phyloP scores from a whole-genome alignment of 2,888 invertebrate species.

The Aethes cnicana region DNA sequence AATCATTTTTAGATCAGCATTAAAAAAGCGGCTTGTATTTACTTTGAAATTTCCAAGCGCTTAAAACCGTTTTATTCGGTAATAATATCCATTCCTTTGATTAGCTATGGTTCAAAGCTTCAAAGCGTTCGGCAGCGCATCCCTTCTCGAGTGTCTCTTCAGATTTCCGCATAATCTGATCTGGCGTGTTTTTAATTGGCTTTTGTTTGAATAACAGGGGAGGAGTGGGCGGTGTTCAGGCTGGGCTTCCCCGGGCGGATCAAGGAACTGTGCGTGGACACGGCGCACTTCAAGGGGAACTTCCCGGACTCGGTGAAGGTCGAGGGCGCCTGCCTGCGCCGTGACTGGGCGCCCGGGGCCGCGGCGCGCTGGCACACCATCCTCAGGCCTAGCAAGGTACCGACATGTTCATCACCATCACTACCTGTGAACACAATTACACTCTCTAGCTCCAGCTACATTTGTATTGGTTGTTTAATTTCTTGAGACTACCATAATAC shows the following conservation, averaged over 20 bases:
- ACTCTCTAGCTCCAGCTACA: too few relatives aligned
- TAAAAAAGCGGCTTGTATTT: too few relatives aligned
- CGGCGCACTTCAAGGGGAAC: constrained; percentile 85
- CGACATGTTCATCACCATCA: too few relatives aligned
- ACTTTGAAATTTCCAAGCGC: too few relatives aligned
- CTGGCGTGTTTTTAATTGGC: constrained; percentile 15
- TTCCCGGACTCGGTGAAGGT: constrained; percentile 83
- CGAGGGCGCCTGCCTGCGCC: constrained; percentile 70
- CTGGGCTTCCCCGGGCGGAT: constrained; percentile 79
- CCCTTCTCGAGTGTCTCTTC: constrained; percentile 5
- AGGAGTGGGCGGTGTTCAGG: constrained; percentile 84
- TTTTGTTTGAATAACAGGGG: constrained; percentile 56
- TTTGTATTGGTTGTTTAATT: too few relatives aligned
- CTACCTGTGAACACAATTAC: too few relatives aligned
- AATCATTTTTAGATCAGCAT: too few relatives aligned
- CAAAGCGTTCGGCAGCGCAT: too few relatives aligned
- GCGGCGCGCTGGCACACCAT: constrained; percentile 69
- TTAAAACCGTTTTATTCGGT: too few relatives aligned
- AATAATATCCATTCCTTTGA: too few relatives aligned
- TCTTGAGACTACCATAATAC: too few relatives aligned
- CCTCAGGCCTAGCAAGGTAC: constrained; percentile 79
- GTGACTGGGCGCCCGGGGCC: constrained; percentile 53
- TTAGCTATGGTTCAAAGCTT: too few relatives aligned
- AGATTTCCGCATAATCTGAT: constrained; percentile 6
- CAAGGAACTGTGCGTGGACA: constrained; percentile 80